These are phyloP conservation scores for Schrankia costaestrigalis DNA, from an alignment of 2,888 invertebrate genomes.

Conservation along the genomic window DNA sequence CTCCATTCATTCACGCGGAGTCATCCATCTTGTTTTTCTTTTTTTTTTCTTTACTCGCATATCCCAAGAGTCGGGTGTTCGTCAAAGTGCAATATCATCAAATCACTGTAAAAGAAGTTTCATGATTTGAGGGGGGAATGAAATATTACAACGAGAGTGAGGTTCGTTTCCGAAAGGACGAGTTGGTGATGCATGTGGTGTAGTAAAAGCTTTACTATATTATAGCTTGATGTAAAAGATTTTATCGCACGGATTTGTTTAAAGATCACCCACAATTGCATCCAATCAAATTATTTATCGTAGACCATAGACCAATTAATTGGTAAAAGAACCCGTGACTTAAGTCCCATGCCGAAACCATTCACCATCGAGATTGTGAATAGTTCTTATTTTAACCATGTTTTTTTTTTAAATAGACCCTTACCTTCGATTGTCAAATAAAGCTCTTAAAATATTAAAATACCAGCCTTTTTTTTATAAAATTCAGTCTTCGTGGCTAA, in stretches of 20 bases:
- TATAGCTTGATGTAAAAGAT: background rate
- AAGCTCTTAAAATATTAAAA: too few relatives aligned
- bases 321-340: too few relatives aligned
- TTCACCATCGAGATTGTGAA: too few relatives aligned
- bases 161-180: constrained; percentile 60
- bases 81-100: constrained; percentile 79
- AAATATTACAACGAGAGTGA: constrained; percentile 76
- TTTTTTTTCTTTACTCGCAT: constrained; percentile 42
- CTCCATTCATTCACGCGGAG: constrained; percentile 35
- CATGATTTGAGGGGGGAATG: constrained; percentile 72
- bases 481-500: too few relatives aligned
- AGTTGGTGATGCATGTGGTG: constrained; percentile 31
- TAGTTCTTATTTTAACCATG: too few relatives aligned
- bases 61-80: constrained; percentile 50
- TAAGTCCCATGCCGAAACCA: too few relatives aligned
- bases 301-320: background rate
- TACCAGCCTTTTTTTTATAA: too few relatives aligned
- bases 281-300: too few relatives aligned
- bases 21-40: constrained; percentile 69
- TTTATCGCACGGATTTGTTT: too few relatives aligned
- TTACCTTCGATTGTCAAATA: too few relatives aligned
- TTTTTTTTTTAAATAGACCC: too few relatives aligned
- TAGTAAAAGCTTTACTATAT: constrained; percentile 28
- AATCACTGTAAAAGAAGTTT: constrained; percentile 78
- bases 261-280: too few relatives aligned